Conservation (phyloP, 2,888 invertebrate genomes). For the Alviniconcha strummeri region DNA sequence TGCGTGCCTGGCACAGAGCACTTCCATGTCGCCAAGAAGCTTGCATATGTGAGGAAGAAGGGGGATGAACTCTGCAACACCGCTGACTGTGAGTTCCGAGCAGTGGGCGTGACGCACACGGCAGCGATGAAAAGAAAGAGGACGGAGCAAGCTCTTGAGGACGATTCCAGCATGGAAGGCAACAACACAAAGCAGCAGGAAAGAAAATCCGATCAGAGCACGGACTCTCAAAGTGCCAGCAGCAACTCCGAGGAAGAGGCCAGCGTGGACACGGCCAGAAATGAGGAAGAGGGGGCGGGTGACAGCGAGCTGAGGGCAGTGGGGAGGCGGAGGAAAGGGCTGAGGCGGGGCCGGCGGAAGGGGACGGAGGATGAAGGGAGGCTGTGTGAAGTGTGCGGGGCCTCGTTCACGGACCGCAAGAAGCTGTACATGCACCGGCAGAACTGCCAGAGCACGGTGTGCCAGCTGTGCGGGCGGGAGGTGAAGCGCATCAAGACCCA, state of each 20-base stretch:
- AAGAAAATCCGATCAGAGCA: too few species aligned
- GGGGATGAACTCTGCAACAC: too few species aligned
- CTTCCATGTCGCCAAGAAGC: too few species aligned
- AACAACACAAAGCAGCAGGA: too few species aligned
- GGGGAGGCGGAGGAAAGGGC: background rate
- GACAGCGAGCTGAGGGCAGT: background rate
- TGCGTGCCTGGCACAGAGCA: background rate
- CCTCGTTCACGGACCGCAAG: background rate
- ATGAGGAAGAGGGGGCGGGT: slow-evolving; percentile 12
- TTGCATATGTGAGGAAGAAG: too few species aligned
- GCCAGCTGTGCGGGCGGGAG: slow-evolving; percentile 9
- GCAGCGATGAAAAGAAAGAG: too few species aligned
- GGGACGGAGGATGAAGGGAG: background rate
- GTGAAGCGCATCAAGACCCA: slow-evolving; percentile 10
- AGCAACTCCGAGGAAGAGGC: background rate
- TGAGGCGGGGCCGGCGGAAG: too few species aligned
- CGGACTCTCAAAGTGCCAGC: background rate
- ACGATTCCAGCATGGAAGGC: too few species aligned
- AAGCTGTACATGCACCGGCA: slow-evolving; percentile 4
- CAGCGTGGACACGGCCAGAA: background rate
- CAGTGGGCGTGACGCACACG: too few species aligned
- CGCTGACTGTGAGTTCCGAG: too few species aligned
- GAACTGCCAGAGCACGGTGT: background rate
- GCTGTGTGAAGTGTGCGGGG: slow-evolving; percentile 4
- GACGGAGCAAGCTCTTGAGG: too few species aligned